Evolutionary conservation across 2,113 vertebrate species (phyloP).

Genomic region (Bufo bufo): DNA sequence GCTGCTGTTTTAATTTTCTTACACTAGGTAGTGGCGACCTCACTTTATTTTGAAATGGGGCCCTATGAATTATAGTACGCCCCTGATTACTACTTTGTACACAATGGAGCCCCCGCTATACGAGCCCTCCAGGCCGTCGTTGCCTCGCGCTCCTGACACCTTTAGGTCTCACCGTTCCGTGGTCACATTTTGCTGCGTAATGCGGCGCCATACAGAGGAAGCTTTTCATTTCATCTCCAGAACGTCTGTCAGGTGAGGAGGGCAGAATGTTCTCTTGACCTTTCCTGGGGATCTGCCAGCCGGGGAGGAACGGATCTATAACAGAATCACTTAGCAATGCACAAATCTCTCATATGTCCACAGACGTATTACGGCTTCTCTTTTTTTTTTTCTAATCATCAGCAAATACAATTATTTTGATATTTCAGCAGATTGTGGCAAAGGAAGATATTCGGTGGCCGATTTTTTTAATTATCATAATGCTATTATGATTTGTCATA

Average conservation of each 20-base stretch:
- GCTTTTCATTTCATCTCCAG: slow-evolving; percentile 39
- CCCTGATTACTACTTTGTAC: too few species aligned
- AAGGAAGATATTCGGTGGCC: slow-evolving; percentile 8
- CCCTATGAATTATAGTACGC: too few species aligned
- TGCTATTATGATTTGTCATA: slow-evolving; percentile 54
- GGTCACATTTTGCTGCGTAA: slow-evolving; percentile 25
- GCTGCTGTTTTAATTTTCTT: too few species aligned
- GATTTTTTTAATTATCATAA: slow-evolving; percentile 32
- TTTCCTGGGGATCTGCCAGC: slow-evolving; percentile 38
- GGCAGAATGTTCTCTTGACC: slow-evolving; percentile 18
- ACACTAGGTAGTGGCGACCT: too few species aligned
- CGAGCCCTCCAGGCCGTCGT: too few species aligned
- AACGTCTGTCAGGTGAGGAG: slow-evolving; percentile 18
- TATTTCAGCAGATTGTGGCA: slow-evolving; percentile 38
- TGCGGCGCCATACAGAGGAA: slow-evolving; percentile 9
- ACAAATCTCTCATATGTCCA: slow-evolving; percentile 43
- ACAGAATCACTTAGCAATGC: slow-evolving; percentile 48
- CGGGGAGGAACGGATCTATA: slow-evolving; percentile 26
- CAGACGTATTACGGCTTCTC: slow-evolving; percentile 27
- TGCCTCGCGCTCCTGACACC: not conserved
- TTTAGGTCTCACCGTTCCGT: not conserved
- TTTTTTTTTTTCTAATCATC: slow-evolving; percentile 26
- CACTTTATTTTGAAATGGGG: too few species aligned
- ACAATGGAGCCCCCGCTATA: too few species aligned
- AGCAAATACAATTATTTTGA: slow-evolving; percentile 55